Conservation (phyloP, 2,113 vertebrate genomes). For the Podiceps cristatus region DNA sequence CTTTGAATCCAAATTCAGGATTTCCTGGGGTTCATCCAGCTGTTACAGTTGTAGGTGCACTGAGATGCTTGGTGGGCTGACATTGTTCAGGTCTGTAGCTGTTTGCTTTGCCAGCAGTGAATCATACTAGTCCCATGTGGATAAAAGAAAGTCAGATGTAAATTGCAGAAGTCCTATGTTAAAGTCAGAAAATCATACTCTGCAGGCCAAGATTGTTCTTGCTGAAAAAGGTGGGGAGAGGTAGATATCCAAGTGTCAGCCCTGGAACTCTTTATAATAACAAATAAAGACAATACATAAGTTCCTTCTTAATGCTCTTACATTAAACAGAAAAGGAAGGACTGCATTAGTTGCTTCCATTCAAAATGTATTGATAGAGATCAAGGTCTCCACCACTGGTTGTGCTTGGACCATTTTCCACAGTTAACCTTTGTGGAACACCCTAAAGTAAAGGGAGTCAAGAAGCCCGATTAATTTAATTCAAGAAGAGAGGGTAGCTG, state of each 20-base stretch:
- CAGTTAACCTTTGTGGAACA: fast-evolving
- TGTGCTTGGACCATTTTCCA: neutral
- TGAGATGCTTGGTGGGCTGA: neutral
- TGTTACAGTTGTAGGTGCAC: neutral
- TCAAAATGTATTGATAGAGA: neutral
- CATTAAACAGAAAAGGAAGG: neutral
- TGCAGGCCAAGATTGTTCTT: neutral
- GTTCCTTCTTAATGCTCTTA: neutral
- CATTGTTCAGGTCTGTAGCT: neutral
- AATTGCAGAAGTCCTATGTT: neutral
- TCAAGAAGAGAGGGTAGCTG: neutral
- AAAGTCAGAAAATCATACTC: neutral
- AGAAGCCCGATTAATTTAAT: neutral
- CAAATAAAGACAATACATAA: neutral
- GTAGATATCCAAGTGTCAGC: neutral
- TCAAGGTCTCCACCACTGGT: neutral
- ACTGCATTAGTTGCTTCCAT: neutral
- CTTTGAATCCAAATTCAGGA: neutral
- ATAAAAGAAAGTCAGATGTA: neutral
- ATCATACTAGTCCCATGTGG: neutral
- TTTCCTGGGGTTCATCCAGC: neutral
- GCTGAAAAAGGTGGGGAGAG: neutral
- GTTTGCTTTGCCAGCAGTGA: neutral
- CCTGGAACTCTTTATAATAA: neutral
- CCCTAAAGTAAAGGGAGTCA: neutral